Base-by-base conservation (phyloP, 2,888 invertebrate genomes). In the Tiliacea citrago region DNA sequence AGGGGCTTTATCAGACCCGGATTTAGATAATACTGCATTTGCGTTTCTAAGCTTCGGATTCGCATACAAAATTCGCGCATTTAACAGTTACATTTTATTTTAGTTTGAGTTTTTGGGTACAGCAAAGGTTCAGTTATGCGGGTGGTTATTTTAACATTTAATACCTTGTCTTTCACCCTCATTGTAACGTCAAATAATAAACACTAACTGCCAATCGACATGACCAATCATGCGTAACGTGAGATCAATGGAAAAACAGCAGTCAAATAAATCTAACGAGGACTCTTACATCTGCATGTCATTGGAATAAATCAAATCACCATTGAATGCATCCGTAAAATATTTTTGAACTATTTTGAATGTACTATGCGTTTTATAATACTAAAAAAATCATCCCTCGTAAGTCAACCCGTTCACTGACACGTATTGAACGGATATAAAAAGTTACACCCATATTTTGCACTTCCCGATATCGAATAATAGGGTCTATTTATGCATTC, bases 401-500 rank as follows among this genome's bases (percentile, higher is more conserved):
- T 90, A 94, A 95, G 93, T 94, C 94, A 96, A 96, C 96, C 96
- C 96, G 96, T 95, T 93, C 95, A 92, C 93, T 95, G 95, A 94
- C 96, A 95, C 94, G 95, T 92, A 95, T 95, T 94, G 92, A 95
- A 90, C 91, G 88, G 91, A 92, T 91, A 93, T 92, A 95, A 95
- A 95, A 96, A 93, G 96, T 93, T 95, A 95, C 96, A 96, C 96
- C 96, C 96, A 96, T 96, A 96, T 96, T 96, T 96, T 96, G 96
- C 96, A 96, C 96, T 95, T 96, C 95, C 94, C 94, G 92, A 95
- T 93, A 93, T 92, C 93, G 93, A 95, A 96, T 96, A 96, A 96
- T 96, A 94, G 96, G 94, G 95, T 95, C 93, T 96, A 96, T 96
- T 96, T 96, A 96, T 96, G 96, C 96, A 96, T 96, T 96, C 94